phyloP scores from a whole-genome alignment of 1,140 invertebrate species.

The Heliconius eleuchia region DNA sequence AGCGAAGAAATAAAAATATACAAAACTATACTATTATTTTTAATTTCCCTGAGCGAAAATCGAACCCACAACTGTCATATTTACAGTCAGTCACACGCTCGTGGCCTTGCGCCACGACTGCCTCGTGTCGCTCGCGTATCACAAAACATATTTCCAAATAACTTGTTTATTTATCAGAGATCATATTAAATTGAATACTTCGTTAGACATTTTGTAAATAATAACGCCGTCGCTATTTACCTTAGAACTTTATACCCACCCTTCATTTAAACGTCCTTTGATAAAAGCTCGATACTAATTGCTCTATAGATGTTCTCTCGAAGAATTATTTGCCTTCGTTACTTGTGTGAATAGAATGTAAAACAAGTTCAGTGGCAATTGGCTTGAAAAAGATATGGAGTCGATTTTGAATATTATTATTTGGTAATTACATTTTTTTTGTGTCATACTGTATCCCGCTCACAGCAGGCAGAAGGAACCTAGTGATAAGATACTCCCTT shows the following conservation, averaged over 20 bases:
- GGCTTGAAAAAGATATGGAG: not conserved
- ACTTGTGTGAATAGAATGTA: conserved; percentile 42
- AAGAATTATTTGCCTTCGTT: conserved; percentile 27
- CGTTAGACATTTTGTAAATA: conserved; percentile 4
- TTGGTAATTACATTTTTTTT: not conserved
- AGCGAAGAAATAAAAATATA: too few species aligned
- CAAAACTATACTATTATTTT: too few species aligned
- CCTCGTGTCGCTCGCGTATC: too few species aligned
- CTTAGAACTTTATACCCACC: conserved; percentile 12
- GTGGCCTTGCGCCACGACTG: too few species aligned
- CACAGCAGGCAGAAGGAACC: too few species aligned
- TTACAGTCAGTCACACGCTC: too few species aligned
- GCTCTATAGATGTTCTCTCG: conserved; percentile 23
- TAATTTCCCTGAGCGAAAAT: too few species aligned
- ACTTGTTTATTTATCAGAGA: not conserved
- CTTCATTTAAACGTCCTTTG: conserved; percentile 21
- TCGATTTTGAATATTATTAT: not conserved
- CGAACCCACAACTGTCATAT: too few species aligned
- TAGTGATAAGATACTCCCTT: too few species aligned
- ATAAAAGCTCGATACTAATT: conserved; percentile 30
- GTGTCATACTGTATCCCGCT: too few species aligned
- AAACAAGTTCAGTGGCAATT: conserved; percentile 24
- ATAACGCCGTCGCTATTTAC: conserved; percentile 7
- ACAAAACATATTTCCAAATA: not conserved
- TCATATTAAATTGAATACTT: not conserved